A percentile compares a stretch with the other conserved stretches of the same genome.
phyloP scores from a whole-genome alignment of 2,797 vertebrate genomes.

The Typhlichthys eigenmanni region DNA sequence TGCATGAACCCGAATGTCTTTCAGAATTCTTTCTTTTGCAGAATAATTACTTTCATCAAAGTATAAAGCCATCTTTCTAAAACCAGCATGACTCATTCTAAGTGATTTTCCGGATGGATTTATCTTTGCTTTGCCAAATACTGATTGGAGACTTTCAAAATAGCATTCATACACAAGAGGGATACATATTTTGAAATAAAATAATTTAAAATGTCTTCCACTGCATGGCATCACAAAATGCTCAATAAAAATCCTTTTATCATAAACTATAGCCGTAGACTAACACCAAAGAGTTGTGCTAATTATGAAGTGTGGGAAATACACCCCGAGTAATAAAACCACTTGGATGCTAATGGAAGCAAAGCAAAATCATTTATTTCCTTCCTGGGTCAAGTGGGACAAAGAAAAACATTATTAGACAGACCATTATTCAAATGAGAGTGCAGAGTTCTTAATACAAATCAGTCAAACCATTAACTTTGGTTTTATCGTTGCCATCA shows the following conservation, averaged over 20 bases:
- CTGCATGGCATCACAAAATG: constrained; percentile 6
- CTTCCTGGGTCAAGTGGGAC: constrained; percentile 69
- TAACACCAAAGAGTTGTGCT: constrained; percentile 36
- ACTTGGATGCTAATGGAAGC: constrained; percentile 78
- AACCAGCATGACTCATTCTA: no score
- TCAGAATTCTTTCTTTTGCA: no score
- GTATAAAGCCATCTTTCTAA: no score
- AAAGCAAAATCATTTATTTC: constrained; percentile 68
- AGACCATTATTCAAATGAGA: constrained; percentile 83
- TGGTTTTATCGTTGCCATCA: constrained; percentile 37
- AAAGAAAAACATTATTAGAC: constrained; percentile 66
- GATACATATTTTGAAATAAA: no score
- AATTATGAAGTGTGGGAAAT: constrained; percentile 65
- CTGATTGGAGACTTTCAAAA: no score
- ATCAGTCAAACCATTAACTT: constrained; percentile 72
- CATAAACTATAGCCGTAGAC: constrained; percentile 23
- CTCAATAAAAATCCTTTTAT: constrained; percentile 55
- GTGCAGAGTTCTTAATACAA: constrained; percentile 75
- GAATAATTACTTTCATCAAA: no score
- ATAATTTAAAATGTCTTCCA: constrained; percentile 3
- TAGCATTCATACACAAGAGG: no score
- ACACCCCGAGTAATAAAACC: constrained; percentile 70
- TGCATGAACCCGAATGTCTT: no score
- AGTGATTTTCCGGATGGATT: no score
- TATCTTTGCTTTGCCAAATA: no score